phyloP scores from a whole-genome alignment of 2,113 vertebrate genomes.

The Stictonetta naevosa region DNA sequence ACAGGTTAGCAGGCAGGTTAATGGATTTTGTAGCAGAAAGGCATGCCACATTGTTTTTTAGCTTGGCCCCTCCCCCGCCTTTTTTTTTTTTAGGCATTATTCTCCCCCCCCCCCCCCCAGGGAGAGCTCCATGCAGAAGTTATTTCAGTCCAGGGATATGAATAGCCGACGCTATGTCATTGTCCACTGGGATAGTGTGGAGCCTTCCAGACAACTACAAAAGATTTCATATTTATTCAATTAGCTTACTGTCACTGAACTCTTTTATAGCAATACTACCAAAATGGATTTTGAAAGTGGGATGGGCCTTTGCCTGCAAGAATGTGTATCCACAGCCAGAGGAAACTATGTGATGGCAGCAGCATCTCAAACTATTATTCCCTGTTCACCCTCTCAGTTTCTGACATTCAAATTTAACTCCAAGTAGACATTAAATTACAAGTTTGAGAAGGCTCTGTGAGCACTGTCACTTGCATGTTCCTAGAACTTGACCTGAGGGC shows the following conservation, averaged over 20 bases:
- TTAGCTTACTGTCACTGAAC: no score
- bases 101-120: no score
- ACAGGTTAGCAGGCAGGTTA: neutral
- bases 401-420: neutral
- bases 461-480: accelerated
- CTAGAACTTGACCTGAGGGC: neutral
- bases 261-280: neutral
- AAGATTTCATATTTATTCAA: neutral
- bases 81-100: neutral
- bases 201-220: neutral
- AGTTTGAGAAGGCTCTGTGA: neutral
- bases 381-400: neutral
- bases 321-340: neutral
- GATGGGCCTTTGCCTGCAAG: neutral
- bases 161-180: neutral
- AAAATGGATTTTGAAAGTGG: neutral
- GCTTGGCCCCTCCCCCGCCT: no score
- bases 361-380: neutral
- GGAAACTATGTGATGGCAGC: neutral
- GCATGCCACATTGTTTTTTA: neutral
- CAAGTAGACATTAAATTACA: neutral
- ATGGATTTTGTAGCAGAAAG: neutral
- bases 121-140: neutral
- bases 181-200: neutral
- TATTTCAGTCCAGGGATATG: neutral